phyloP scores from a whole-genome alignment of 2,797 vertebrate species.

The Neosilurus mollespiculum region DNA sequence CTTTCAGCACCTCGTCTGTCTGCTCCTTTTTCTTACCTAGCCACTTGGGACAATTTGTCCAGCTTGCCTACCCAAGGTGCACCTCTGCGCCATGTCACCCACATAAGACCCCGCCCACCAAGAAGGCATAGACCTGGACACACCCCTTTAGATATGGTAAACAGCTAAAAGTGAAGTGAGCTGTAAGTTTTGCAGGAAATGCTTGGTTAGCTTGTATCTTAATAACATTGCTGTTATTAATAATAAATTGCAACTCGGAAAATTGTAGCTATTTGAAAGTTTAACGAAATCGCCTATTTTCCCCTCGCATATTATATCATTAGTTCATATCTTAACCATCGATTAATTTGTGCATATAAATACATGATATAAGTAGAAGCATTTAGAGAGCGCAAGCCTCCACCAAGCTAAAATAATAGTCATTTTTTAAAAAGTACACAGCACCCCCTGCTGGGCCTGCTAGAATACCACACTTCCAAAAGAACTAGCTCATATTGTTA shows the following conservation, averaged over 20 bases:
- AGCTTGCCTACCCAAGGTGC: constrained; percentile 87
- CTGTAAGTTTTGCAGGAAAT: background rate
- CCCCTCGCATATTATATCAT: background rate
- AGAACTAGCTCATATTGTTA: too few relatives aligned
- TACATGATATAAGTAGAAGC: background rate
- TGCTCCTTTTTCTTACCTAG: constrained; percentile 72
- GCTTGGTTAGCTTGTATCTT: background rate
- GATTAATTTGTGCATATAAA: background rate
- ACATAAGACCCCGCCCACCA: constrained; percentile 82
- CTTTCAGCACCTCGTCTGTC: constrained; percentile 71
- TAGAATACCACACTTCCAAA: too few relatives aligned
- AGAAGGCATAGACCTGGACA: constrained; percentile 75
- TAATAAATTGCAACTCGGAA: background rate
- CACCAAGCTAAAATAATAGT: too few relatives aligned
- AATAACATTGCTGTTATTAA: background rate
- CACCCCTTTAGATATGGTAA: constrained; percentile 72
- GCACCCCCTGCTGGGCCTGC: too few relatives aligned
- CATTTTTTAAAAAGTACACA: too few relatives aligned
- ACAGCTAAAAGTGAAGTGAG: constrained; percentile 44
- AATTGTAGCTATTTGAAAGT: background rate
- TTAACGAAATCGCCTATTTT: background rate
- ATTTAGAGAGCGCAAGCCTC: too few relatives aligned
- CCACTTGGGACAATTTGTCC: constrained; percentile 85
- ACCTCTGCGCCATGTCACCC: constrained; percentile 85
- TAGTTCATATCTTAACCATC: background rate